Conservation (phyloP, 2,797 vertebrate species). For the Petrocephalus sullivani region DNA sequence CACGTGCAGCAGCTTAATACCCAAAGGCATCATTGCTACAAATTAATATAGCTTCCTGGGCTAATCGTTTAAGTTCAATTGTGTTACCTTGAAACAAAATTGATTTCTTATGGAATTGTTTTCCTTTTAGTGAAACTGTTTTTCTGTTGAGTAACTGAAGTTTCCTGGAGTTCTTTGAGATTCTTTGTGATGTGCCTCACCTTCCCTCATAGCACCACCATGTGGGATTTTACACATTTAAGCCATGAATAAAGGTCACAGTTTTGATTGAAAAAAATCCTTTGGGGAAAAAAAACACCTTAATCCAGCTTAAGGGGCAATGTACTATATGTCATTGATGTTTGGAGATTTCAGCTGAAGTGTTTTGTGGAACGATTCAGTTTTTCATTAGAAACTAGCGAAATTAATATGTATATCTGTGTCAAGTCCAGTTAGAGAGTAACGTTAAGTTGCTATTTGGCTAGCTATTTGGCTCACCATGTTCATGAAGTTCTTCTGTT, state of each 20-base stretch:
- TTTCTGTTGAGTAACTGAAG: not conserved
- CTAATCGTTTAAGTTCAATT: not conserved
- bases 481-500: not conserved
- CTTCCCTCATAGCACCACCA: not conserved
- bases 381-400: not conserved
- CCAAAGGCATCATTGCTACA: not conserved
- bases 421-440: not conserved
- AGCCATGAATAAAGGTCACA: slow-evolving; percentile 3
- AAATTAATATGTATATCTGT: not conserved
- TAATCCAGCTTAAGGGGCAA: not conserved
- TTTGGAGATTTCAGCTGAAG: not conserved
- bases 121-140: not conserved
- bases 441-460: not conserved
- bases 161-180: no score
- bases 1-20: not conserved
- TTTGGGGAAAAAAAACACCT: not conserved
- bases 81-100: not conserved
- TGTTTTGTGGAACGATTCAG: not conserved
- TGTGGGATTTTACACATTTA: not conserved
- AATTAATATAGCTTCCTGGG: not conserved
- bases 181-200: not conserved
- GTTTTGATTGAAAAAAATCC: not conserved
- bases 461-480: not conserved
- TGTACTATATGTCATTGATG: not conserved
- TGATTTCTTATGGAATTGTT: not conserved